Percentiles rank a stretch among this genome's conserved stretches.
Conservation (phyloP, 2,888 invertebrate species). For the Girardia tigrina region DNA sequence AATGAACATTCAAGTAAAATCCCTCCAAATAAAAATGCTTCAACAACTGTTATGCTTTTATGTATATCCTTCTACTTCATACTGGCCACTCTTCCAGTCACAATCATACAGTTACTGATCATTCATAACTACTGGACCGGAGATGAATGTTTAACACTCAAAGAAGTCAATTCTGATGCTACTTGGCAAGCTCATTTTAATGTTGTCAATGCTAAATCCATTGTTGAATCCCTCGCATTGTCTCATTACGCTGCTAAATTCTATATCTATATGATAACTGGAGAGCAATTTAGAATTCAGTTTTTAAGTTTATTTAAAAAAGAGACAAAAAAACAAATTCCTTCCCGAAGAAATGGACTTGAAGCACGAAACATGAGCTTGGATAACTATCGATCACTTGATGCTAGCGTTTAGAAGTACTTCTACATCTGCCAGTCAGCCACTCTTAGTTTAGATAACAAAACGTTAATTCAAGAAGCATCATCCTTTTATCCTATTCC, state of each 20-base stretch:
- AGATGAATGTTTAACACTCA: slow-evolving; percentile 38
- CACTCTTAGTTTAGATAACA: too few relatives aligned
- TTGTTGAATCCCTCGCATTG: slow-evolving; percentile 40
- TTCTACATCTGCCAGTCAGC: too few relatives aligned
- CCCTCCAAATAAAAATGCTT: not conserved
- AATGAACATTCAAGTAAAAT: not conserved
- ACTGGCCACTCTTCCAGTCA: slow-evolving; percentile 23
- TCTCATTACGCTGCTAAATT: slow-evolving; percentile 38
- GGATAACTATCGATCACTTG: not conserved
- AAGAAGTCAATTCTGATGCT: slow-evolving; percentile 40
- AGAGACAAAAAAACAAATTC: not conserved
- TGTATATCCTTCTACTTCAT: slow-evolving; percentile 30
- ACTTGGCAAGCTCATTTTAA: slow-evolving; percentile 42
- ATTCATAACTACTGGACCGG: slow-evolving; percentile 39
- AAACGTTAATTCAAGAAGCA: too few relatives aligned
- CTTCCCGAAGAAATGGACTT: not conserved
- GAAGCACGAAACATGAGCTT: not conserved
- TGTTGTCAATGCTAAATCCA: not conserved
- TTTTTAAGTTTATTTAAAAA: not conserved
- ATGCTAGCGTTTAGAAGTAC: not conserved
- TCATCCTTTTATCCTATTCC: too few relatives aligned
- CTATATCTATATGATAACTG: slow-evolving; percentile 47
- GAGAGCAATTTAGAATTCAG: slow-evolving; percentile 43
- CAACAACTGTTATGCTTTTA: slow-evolving; percentile 27
- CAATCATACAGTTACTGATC: slow-evolving; percentile 10